Base-by-base conservation (phyloP, 2,888 invertebrate genomes). In the Rapana venosa region DNA sequence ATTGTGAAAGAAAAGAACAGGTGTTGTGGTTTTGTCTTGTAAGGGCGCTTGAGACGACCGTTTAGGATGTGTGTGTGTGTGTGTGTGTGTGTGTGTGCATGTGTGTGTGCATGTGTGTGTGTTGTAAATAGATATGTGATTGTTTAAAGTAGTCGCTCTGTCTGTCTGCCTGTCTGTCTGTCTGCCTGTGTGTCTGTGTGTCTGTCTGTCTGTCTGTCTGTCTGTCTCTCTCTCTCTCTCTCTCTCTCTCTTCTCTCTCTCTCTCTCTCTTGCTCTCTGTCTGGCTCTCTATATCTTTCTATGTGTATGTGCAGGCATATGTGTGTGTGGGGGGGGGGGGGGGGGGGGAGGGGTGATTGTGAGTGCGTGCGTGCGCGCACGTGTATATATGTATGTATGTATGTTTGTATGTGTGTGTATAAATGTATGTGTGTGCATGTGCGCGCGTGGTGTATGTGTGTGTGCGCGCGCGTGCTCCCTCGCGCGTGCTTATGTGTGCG, bases 341-440 rank as follows among this genome's bases (percentile, higher is more conserved):
- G 11, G n/a, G 66, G 30, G 84, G 36, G 84, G 35, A 66, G 13
- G 56, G 32, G 79, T 1, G 79, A 30, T n/a, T 74, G 83, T 83
- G 32, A 22, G 0, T 47, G 47, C 6, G 32, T 26, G 36, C 22
- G 1, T 47, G 47, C 32, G 26, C 32, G 30, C 32, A 17, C 56
- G 70, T 85, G 47, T 85, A 36, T 89, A 30, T 84, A 36, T 89
- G 32, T 85, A 6, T 85, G 26, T 89, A 32, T 66, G 35, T 88
- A 56, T 35, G n/a, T 58, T 13, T 32, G n/a, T 87, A 15, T 87
- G 20, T 66, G 15, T 61, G 11, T 87, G 15, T 87, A 22, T 66
- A 20, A 77, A 26, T 87, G 30, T 87, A n/a, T 87, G 13, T 87
- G 22, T 26, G 56, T 36, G n/a, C 32, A 15, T 26, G n/a, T 87